Evolutionary conservation across 2,888 invertebrate species (phyloP).

Genomic region (Athalia cordata): DNA sequence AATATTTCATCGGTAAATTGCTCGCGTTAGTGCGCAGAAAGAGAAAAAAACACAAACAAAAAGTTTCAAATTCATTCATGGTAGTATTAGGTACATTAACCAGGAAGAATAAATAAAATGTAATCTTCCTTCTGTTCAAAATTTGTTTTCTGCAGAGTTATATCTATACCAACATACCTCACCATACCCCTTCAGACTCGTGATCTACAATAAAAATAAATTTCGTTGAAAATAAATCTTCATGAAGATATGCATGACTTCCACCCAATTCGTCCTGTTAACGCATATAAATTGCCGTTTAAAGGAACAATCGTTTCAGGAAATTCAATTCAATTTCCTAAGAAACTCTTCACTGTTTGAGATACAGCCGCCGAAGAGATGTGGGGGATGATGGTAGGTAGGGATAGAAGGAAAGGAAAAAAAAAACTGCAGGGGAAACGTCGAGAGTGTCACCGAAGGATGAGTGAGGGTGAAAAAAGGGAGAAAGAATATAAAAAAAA

Average conservation of each 20-base stretch:
- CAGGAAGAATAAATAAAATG: too few relatives aligned
- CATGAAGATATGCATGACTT: slow-evolving; percentile 68
- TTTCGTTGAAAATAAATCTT: slow-evolving; percentile 47
- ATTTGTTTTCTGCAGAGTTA: neutral
- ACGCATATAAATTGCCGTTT: slow-evolving; percentile 70
- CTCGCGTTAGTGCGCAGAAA: too few relatives aligned
- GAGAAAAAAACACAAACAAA: too few relatives aligned
- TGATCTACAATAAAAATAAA: slow-evolving; percentile 36
- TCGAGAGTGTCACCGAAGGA: too few relatives aligned
- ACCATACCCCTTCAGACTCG: slow-evolving; percentile 28
- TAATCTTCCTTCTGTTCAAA: too few relatives aligned
- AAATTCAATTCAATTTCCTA: slow-evolving; percentile 70
- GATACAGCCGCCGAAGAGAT: slow-evolving; percentile 65
- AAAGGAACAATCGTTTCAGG: slow-evolving; percentile 64
- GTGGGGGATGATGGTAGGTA: slow-evolving; percentile 55
- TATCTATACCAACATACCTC: neutral
- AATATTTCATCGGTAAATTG: too few relatives aligned
- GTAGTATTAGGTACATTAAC: too few relatives aligned
- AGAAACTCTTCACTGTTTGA: slow-evolving; percentile 69
- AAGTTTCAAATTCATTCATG: too few relatives aligned
- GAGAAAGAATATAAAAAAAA: too few relatives aligned
- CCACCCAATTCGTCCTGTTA: slow-evolving; percentile 68
- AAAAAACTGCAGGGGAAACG: neutral
- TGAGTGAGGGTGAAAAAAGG: slow-evolving; percentile 14
- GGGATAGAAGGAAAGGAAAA: slow-evolving; percentile 27